Conservation (phyloP, 2,888 invertebrate genomes). For the Ennomos quercinarius region DNA sequence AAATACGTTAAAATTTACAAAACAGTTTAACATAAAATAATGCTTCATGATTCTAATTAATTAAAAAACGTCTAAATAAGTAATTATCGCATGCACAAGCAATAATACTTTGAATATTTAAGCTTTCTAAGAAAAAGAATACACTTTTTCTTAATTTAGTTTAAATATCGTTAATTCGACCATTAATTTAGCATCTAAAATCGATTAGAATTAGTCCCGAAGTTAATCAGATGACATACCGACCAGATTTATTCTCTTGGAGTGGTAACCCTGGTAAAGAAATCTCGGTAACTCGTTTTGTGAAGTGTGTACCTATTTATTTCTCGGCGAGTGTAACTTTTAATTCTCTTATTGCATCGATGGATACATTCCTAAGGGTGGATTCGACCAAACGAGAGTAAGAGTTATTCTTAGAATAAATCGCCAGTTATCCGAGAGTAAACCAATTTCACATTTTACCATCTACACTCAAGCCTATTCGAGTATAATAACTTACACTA, state of each 20-base stretch:
- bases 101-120: background rate
- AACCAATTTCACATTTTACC: too few relatives aligned
- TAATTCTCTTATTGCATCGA: constrained; percentile 80
- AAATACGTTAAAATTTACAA: too few relatives aligned
- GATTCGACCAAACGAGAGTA: too few relatives aligned
- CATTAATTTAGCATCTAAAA: constrained; percentile 26
- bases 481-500: too few relatives aligned
- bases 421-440: too few relatives aligned
- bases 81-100: too few relatives aligned
- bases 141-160: constrained; percentile 3
- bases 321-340: constrained; percentile 74
- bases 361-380: constrained; percentile 84
- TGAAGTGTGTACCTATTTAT: constrained; percentile 72
- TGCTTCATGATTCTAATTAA: too few relatives aligned
- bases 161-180: constrained; percentile 17
- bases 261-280: constrained; percentile 64
- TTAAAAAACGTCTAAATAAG: too few relatives aligned
- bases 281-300: constrained; percentile 76
- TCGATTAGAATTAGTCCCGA: constrained; percentile 23
- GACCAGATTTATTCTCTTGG: constrained; percentile 19
- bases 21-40: too few relatives aligned
- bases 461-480: too few relatives aligned
- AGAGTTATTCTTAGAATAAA: too few relatives aligned
- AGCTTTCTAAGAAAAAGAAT: constrained; percentile 3
- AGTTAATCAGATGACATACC: constrained; percentile 19